A percentile compares a stretch with the other conserved stretches of the same genome.
phyloP scores from a whole-genome alignment of 2,797 vertebrate species.

The Pachyuromys duprasi region DNA sequence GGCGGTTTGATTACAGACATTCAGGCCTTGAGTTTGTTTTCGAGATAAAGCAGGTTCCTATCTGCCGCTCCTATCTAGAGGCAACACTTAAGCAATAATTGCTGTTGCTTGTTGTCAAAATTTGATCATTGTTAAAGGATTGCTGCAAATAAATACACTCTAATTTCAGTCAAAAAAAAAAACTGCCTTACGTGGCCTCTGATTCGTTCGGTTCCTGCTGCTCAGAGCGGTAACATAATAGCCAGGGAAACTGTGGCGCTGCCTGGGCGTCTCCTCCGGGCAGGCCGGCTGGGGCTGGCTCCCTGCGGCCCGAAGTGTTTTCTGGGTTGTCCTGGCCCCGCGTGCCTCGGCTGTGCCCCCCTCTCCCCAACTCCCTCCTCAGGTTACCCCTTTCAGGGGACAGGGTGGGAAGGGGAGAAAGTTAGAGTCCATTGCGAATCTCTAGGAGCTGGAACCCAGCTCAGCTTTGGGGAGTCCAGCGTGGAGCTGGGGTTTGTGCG shows the following conservation, averaged over 20 bases:
- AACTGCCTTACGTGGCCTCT: conserved; percentile 79
- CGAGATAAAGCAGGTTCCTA: conserved; percentile 87
- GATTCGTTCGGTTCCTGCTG: conserved; percentile 69
- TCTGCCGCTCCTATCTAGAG: conserved; percentile 87
- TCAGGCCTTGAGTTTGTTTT: conserved; percentile 86
- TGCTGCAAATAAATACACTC: conserved; percentile 88
- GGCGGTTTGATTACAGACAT: conserved; percentile 84
- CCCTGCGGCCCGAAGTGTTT: neutral
- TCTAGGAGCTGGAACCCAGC: too few relatives aligned
- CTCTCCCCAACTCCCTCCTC: neutral
- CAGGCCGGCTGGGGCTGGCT: neutral
- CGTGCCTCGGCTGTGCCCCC: neutral
- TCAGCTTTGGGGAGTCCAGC: neutral
- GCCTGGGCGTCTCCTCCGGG: conserved; percentile 1
- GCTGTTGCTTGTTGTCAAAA: conserved; percentile 85
- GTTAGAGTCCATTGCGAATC: neutral
- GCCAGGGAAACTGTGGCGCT: conserved; percentile 61
- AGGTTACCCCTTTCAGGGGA: neutral
- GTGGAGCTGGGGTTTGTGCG: neutral
- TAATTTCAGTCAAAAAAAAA: conserved; percentile 85
- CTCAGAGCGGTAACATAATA: conserved; percentile 64
- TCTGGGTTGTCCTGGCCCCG: neutral
- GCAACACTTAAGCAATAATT: conserved; percentile 89
- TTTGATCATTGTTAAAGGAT: conserved; percentile 86
- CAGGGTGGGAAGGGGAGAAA: neutral